Evolutionary conservation across 2,888 invertebrate genomes (phyloP), one percentile per base, ranked within the genome.

Genomic region (Tachina fera): DNA sequence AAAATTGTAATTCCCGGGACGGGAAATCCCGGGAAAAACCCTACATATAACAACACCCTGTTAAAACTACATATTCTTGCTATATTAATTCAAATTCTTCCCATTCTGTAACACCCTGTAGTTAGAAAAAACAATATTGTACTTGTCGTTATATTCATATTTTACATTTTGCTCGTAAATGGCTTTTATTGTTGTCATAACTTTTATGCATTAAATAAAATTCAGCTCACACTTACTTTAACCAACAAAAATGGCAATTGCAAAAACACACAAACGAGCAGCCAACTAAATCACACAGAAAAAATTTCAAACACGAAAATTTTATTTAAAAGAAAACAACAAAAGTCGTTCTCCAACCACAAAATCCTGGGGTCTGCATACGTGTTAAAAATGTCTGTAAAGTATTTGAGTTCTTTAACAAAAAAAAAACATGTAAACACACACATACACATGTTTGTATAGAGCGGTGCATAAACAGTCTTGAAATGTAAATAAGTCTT

Each of bases 121-220:
- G 31, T 6, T 6, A 68, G 1, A 63, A 58, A 8, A 49, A 1
- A 49, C 10, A 16, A 47, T 71, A 53, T 71, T 61, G 31, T 65
- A 39, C 13, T 14, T 63, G 60, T 45, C 45, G 68, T 82, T 70
- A 53, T 76, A 68, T 68, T 79, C 56, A 70, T 78, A 56, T 60
- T 72, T 74, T 67, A 16, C 68, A 47, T 49, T 75, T 63, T 39
- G 14, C 9, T 68, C 70, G 31, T 79, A 75, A 79, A 84, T 70
- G 75, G 49, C 56, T 79, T 84, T 84, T 75, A 65, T 63, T 84
- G 56, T 63, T 61, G 68, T 51, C 72, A 72, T 67, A 77, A 72
- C 65, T 77, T 81, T 77, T 77, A 83, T 83, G 83, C 65, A 72
- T 77, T 71, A 51, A 77, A 83, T 76, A 82, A 82, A 49, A 77